A percentile compares a stretch with the other conserved stretches of the same genome.
These are phyloP conservation scores for Atherinosoma microstoma DNA, from an alignment of 2,797 vertebrate species.

Conservation along the genomic window DNA sequence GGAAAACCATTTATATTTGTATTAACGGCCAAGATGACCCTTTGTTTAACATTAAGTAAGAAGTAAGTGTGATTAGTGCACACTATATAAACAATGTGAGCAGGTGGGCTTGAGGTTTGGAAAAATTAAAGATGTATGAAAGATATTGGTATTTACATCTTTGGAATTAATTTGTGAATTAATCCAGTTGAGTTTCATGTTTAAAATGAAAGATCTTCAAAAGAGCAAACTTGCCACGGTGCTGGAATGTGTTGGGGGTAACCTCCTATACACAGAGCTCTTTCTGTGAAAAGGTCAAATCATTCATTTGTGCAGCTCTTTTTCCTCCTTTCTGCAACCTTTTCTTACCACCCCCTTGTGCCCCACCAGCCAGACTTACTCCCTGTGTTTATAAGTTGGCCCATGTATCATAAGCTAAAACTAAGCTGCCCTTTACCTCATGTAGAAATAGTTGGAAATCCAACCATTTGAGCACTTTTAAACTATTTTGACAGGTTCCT, in stretches of 20 bases:
- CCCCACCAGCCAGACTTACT: constrained; percentile 72
- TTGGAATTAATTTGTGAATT: constrained; percentile 25
- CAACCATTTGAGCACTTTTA: constrained; percentile 77
- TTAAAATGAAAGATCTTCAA: constrained; percentile 59
- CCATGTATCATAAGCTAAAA: constrained; percentile 76
- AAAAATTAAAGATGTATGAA: background rate
- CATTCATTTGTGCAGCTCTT: constrained; percentile 78
- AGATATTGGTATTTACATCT: background rate
- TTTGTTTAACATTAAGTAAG: background rate
- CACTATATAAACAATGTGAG: background rate
- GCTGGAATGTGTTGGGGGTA: constrained; percentile 78
- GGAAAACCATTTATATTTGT: background rate
- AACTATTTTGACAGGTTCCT: constrained; percentile 81
- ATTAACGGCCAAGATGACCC: background rate
- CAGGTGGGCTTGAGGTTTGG: background rate
- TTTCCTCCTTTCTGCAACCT: constrained; percentile 77
- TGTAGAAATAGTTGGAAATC: constrained; percentile 81
- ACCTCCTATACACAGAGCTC: constrained; percentile 76
- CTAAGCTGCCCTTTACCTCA: constrained; percentile 80
- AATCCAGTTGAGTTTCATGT: constrained; percentile 52
- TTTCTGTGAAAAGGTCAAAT: constrained; percentile 86
- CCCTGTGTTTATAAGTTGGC: constrained; percentile 81
- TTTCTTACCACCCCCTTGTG: constrained; percentile 76
- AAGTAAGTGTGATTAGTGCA: background rate
- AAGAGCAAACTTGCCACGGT: constrained; percentile 63